Percentiles rank a stretch among this genome's conserved stretches.
These are phyloP conservation scores for Leptothorax acervorum DNA, from an alignment of 2,888 invertebrate genomes.

Conservation along the genomic window DNA sequence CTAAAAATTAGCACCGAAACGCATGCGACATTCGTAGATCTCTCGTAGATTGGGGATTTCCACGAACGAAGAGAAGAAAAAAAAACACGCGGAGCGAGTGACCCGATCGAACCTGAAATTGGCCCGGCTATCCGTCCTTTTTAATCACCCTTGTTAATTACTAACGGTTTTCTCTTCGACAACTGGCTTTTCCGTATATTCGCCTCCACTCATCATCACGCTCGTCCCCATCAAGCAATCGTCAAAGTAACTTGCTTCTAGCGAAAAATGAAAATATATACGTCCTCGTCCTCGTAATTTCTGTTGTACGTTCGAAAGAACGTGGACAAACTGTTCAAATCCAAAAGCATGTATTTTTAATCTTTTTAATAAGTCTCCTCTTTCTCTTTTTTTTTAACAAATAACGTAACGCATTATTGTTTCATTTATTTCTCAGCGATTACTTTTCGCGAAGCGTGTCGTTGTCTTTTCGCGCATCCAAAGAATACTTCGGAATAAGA, in stretches of 20 bases:
- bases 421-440: neutral
- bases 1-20: slow-evolving; percentile 9
- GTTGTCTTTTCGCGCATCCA: neutral
- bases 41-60: slow-evolving; percentile 23
- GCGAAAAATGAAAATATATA: slow-evolving; percentile 50
- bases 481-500: neutral
- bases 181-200: slow-evolving; percentile 21
- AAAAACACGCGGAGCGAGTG: neutral
- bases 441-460: neutral
- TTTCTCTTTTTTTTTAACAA: neutral
- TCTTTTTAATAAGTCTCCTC: neutral
- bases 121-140: slow-evolving; percentile 63
- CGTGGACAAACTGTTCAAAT: neutral
- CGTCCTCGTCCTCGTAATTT: neutral
- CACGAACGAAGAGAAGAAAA: neutral
- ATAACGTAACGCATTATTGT: neutral
- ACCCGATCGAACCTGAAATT: slow-evolving; percentile 59
- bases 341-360: neutral
- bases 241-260: slow-evolving; percentile 55
- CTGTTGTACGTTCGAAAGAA: neutral
- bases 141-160: slow-evolving; percentile 67
- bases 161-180: slow-evolving; percentile 61
- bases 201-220: slow-evolving; percentile 3
- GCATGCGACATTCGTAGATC: neutral
- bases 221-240: neutral